These are phyloP conservation scores for Tetramorium simillimum DNA, from an alignment of 1,140 invertebrate species.

Conservation along the genomic window DNA sequence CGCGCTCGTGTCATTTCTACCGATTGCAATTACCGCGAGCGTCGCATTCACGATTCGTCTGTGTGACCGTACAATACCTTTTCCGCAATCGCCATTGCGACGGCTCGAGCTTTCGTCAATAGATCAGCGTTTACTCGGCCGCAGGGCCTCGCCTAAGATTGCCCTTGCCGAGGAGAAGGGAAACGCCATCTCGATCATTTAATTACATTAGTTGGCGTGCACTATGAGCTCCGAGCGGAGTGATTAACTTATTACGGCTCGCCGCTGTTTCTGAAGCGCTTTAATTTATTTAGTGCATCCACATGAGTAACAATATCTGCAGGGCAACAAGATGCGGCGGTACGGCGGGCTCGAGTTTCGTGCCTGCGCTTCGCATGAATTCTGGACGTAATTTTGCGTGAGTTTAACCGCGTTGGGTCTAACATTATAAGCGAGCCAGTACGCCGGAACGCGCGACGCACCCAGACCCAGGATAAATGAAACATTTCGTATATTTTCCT, in stretches of 20 bases:
- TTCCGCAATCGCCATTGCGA: neutral
- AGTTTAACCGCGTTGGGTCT: conserved; percentile 68
- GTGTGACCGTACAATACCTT: neutral
- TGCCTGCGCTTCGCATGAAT: conserved; percentile 42
- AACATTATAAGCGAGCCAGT: conserved; percentile 57
- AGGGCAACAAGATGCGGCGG: conserved; percentile 60
- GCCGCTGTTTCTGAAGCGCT: conserved; percentile 70
- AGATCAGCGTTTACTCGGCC: neutral
- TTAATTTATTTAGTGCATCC: conserved; percentile 75
- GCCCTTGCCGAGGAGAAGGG: neutral
- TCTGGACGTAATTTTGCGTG: conserved; percentile 69
- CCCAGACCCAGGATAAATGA: conserved; percentile 27
- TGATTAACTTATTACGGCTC: conserved; percentile 72
- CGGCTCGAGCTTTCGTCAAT: neutral
- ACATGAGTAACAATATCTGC: conserved; percentile 72
- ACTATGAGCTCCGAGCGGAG: conserved; percentile 59
- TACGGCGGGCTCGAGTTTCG: conserved; percentile 13
- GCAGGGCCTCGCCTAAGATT: neutral
- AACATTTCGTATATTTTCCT: conserved; percentile 56
- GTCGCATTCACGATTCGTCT: neutral
- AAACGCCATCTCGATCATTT: conserved; percentile 54
- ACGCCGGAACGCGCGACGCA: conserved; percentile 39
- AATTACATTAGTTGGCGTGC: conserved; percentile 69
- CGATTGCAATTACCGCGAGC: conserved; percentile 30
- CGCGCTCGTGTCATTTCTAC: conserved; percentile 43